These are phyloP conservation scores for Andrena hattorfiana DNA, from an alignment of 2,888 invertebrate species.

Conservation along the genomic window DNA sequence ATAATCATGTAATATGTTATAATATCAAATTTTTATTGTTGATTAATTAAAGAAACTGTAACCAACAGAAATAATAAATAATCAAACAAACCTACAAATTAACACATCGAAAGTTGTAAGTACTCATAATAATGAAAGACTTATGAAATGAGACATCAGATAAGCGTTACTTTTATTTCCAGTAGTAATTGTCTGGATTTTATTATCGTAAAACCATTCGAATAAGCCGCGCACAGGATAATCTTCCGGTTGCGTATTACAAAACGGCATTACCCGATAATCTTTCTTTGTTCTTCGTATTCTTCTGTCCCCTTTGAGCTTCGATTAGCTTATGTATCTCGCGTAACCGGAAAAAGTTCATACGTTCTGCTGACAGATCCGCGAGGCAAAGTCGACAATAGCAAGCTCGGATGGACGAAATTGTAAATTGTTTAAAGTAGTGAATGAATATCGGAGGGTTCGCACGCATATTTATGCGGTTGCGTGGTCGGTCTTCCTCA, in stretches of 20 bases:
- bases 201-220: background rate
- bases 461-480: background rate
- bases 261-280: background rate
- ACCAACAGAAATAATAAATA: too few relatives aligned
- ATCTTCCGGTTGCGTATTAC: conserved; percentile 34
- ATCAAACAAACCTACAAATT: too few relatives aligned
- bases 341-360: conserved; percentile 22
- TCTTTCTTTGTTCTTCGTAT: conserved; percentile 15
- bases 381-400: conserved; percentile 8
- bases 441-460: conserved; percentile 6
- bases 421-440: background rate
- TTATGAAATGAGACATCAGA: background rate
- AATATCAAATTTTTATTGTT: too few relatives aligned
- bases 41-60: too few relatives aligned
- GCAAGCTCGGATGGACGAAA: background rate
- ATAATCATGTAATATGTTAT: too few relatives aligned
- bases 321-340: conserved; percentile 17
- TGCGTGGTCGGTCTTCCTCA: background rate
- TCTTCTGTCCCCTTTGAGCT: conserved; percentile 14
- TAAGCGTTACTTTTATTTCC: background rate
- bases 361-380: conserved; percentile 20
- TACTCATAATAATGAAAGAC: too few relatives aligned
- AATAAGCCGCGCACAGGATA: conserved; percentile 35
- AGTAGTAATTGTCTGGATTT: background rate
- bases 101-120: too few relatives aligned